Evolutionary conservation across 2,113 vertebrate genomes (phyloP), one percentile per base, ranked within the genome.

Genomic region (Gymnogyps californianus): DNA sequence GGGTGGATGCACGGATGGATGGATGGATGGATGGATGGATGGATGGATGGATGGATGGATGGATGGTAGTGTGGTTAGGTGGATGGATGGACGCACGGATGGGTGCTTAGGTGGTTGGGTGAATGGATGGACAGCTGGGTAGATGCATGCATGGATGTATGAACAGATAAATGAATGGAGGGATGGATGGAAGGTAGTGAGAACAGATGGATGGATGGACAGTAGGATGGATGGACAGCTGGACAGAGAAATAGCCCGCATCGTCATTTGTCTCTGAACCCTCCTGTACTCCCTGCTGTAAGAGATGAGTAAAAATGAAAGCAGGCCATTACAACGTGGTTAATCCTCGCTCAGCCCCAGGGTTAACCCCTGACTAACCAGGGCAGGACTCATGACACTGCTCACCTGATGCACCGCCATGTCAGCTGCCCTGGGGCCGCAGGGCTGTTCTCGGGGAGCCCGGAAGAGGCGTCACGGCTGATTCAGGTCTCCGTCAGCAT

Each of bases 161-260:
- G 40, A 34, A 34, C 7, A 31, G 65, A 15, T 34, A 25, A 42
- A 22, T 29, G 51, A 6, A 26, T 19, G 36, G 11, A 59, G 3
- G 38, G 13, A 31, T 34, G 19, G 32, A 28, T 32, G 15, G 38
- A 38, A 38, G 38, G 38, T 38, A 38, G 38, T 38, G 38, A 38
- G 38, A 8, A 32, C 3, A 3, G 13, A 9, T 7, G 6, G 9
- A 19, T 21, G 17, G 28, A 9, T 3, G 4, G 12, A 42, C 2
- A 6, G 36, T 14, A 2, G 9, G 44, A 10, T 7, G 11, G 40
- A 26, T 2, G 13, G 8, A 2, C 6, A 22, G 75, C 10, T 18
- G 46, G 59, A 26, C 31, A 71, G 61, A 38, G 28, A n/a, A 55
- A 22, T 6, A 70, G 8, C 57, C 65, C 52, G 62, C 49, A 6